Evolutionary conservation across 2,888 invertebrate species (phyloP).

Genomic region (Lasius fuliginosus): DNA sequence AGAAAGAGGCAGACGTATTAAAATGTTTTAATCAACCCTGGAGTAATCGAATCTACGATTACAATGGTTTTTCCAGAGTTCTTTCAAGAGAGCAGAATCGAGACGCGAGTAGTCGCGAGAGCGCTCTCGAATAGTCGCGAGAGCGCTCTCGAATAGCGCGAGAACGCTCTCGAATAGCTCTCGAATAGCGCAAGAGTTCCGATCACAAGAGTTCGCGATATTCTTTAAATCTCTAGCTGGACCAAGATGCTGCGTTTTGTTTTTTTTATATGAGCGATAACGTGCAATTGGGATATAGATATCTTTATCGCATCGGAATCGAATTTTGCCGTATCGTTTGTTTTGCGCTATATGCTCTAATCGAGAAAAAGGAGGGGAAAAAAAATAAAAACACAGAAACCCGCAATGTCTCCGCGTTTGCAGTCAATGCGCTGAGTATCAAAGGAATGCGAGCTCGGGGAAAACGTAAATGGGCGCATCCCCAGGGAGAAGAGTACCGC

Average conservation of each 20-base stretch:
- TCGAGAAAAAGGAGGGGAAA: conserved; percentile 7
- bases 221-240: too few relatives aligned
- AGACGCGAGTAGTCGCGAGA: background rate
- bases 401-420: conserved; percentile 15
- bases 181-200: too few relatives aligned
- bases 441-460: conserved; percentile 33
- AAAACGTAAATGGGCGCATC: conserved; percentile 35
- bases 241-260: too few relatives aligned
- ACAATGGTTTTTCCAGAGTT: background rate
- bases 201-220: too few relatives aligned
- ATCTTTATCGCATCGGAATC: too few relatives aligned
- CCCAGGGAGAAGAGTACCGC: background rate
- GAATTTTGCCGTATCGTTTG: background rate
- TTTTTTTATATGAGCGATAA: too few relatives aligned
- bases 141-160: too few relatives aligned
- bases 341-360: background rate
- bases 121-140: too few relatives aligned
- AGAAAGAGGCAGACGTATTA: conserved; percentile 35
- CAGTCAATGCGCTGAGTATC: conserved; percentile 40
- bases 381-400: conserved; percentile 6
- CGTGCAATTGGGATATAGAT: too few relatives aligned
- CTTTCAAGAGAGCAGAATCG: background rate
- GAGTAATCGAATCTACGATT: background rate
- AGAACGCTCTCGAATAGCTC: too few relatives aligned
- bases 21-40: conserved; percentile 42